Evolutionary conservation across 2,888 invertebrate species (phyloP), one percentile per base, ranked within the genome.

Genomic region (Limnephilus marmoratus): DNA sequence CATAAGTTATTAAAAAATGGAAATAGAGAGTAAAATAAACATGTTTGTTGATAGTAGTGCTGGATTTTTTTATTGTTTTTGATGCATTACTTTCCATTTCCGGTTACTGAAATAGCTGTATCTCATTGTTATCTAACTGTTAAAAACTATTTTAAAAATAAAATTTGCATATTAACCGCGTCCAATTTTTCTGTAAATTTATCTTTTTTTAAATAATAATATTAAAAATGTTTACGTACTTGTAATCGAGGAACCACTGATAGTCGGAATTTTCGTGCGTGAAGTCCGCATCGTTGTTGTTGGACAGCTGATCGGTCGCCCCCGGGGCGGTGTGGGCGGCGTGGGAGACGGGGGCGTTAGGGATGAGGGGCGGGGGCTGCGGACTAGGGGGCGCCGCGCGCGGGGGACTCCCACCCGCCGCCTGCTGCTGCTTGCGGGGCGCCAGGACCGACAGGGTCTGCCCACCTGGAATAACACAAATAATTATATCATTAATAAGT

Each of bases 171-270:
- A 12, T 45, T 45, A 45, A 45, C 12, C 45, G 45, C 11, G n/a
- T 11, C 13, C 41, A 18, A 86, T 7, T 86, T 37, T 29, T 41
- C 4, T 31, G 41, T 5, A 24, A 0, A 15, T 24, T 18, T 41
- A 18, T 7, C 41, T 29, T 4, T 9, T 15, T 68, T 68, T 24
- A 4, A 18, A 68, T 68, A 18, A 68, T 81, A 82, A 34, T 15
- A 82, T 29, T 12, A 24, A 18, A 68, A 53, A 53, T 68, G 7
- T 68, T 24, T 68, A 95, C 96, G 96, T 94, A 98, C 98, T 98
- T 98, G 95, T 98, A 98, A 95, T 98, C 98, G 94, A 98, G 97
- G 95, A 98, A 98, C 98, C 98, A 98, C 95, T 98, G 98, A 95
- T 98, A 98, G 94, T 98, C 98, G 94, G 98, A 98, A 96, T 98